phyloP scores from a whole-genome alignment of 2,113 vertebrate species.

The Butorides virescens region DNA sequence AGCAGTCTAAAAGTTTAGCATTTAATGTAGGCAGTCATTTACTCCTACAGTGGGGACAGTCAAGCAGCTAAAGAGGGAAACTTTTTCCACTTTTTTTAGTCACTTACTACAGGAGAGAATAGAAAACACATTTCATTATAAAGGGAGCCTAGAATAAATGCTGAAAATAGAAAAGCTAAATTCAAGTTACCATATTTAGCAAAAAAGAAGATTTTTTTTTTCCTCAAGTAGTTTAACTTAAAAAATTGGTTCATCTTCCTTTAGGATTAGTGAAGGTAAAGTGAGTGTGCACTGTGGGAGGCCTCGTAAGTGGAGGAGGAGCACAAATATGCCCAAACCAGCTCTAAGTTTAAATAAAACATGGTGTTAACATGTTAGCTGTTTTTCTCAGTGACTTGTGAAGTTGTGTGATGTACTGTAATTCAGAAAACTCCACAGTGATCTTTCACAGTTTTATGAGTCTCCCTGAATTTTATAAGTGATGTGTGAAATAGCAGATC shows the following conservation, averaged over 20 bases:
- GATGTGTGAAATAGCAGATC: neutral
- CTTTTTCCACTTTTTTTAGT: neutral
- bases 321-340: neutral
- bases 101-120: neutral
- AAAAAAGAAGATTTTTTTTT: neutral
- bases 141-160: neutral
- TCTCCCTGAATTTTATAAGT: neutral
- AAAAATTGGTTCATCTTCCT: neutral
- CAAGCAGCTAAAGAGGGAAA: neutral
- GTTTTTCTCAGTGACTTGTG: neutral
- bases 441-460: slow-evolving; percentile 3
- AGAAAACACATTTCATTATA: neutral
- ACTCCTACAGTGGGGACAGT: neutral
- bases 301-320: neutral
- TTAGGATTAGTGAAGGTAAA: neutral
- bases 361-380: neutral
- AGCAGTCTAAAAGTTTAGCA: neutral
- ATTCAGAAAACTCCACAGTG: neutral
- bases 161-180: neutral
- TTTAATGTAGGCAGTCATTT: neutral
- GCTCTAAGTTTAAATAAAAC: neutral
- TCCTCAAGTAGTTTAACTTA: neutral
- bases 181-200: neutral
- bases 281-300: neutral
- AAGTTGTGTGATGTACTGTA: neutral